Percentiles rank a stretch among this genome's conserved stretches.
Conservation (phyloP, 2,797 vertebrate species). For the Cichlasoma orientale region DNA sequence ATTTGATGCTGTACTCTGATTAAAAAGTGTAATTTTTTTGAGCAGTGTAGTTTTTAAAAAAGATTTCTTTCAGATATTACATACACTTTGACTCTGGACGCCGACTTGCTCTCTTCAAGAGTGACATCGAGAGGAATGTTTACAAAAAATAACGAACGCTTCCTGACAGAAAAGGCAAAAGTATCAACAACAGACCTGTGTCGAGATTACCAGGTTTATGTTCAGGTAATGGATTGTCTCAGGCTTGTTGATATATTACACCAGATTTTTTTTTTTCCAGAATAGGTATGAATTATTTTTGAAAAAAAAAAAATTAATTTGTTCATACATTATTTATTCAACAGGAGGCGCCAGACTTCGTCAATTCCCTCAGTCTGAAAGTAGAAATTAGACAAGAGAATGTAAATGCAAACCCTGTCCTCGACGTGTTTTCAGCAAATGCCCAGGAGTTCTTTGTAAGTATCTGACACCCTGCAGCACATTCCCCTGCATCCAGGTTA, state of each 20-base stretch:
- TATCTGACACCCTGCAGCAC: not conserved
- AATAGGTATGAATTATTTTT: not conserved
- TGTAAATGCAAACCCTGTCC: constrained; percentile 83
- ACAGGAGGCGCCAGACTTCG: constrained; percentile 87
- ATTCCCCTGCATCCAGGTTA: not conserved
- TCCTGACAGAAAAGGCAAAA: constrained; percentile 72
- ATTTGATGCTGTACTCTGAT: no score
- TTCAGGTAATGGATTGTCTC: constrained; percentile 81
- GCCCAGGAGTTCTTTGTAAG: constrained; percentile 89
- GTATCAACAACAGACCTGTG: constrained; percentile 71
- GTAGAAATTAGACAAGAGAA: constrained; percentile 83
- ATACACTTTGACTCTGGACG: constrained; percentile 88
- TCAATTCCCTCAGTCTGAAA: constrained; percentile 85
- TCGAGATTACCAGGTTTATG: constrained; percentile 76
- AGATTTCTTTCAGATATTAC: constrained; percentile 72
- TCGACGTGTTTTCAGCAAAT: constrained; percentile 80
- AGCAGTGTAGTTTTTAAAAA: no score
- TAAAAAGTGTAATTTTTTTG: no score
- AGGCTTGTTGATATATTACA: not conserved
- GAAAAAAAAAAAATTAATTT: not conserved
- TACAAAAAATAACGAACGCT: constrained; percentile 84
- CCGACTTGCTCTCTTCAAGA: constrained; percentile 83
- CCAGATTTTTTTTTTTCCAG: not conserved
- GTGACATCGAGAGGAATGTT: constrained; percentile 89
- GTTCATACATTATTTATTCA: not conserved